Percentiles rank a stretch among this genome's conserved stretches.
phyloP scores from a whole-genome alignment of 2,113 vertebrate species.

The Anser brachyrhynchus region DNA sequence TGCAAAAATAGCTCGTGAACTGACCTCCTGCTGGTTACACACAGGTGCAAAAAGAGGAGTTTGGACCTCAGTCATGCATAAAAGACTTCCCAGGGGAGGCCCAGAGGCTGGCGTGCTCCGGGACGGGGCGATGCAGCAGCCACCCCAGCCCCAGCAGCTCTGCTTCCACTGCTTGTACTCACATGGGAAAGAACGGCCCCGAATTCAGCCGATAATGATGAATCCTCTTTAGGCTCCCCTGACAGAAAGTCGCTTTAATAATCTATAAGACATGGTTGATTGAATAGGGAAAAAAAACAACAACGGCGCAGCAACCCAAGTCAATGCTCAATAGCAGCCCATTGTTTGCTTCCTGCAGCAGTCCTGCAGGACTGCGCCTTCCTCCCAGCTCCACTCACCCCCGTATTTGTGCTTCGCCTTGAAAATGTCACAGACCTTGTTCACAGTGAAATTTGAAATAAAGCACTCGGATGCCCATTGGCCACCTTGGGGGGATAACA shows the following conservation, averaged over 20 bases:
- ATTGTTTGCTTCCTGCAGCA: not conserved
- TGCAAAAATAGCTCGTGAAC: not conserved
- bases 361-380: not conserved
- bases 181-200: not conserved
- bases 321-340: not conserved
- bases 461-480: not conserved
- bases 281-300: not conserved
- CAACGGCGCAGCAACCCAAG: not conserved
- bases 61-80: not conserved
- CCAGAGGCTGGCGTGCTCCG: not conserved
- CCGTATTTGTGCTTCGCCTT: not conserved
- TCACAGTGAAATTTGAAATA: not conserved
- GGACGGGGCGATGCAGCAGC: not conserved
- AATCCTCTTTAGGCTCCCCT: not conserved
- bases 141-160: not conserved
- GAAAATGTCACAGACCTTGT: not conserved
- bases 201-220: not conserved
- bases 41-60: not conserved
- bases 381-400: not conserved
- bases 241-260: slow-evolving; percentile 17
- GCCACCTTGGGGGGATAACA: not conserved
- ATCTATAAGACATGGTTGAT: not conserved
- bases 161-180: rapidly evolving
- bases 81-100: not conserved
- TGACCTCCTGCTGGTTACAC: not conserved